A percentile compares a stretch with the other conserved stretches of the same genome.
These are phyloP conservation scores for Hyperopisus bebe DNA, from an alignment of 2,113 vertebrate genomes.

Conservation along the genomic window DNA sequence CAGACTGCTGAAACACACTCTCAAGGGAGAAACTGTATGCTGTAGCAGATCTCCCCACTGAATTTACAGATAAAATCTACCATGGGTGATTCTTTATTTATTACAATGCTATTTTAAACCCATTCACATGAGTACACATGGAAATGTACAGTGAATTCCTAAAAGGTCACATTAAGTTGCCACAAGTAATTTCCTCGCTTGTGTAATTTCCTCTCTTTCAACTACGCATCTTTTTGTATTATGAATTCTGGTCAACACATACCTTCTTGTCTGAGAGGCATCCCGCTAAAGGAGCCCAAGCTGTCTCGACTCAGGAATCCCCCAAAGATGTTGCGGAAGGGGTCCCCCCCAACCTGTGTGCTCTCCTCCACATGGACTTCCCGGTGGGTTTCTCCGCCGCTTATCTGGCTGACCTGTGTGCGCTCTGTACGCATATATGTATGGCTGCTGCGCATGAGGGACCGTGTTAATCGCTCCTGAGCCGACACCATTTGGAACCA, in stretches of 20 bases:
- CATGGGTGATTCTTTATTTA: not conserved
- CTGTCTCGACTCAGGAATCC: conserved; percentile 82
- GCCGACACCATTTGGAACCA: conserved; percentile 99
- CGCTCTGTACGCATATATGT: conserved; percentile 92
- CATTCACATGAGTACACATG: not conserved
- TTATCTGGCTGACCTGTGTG: conserved; percentile 91
- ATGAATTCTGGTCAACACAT: conserved; percentile 25
- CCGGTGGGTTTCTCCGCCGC: conserved; percentile 84
- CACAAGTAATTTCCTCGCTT: not conserved
- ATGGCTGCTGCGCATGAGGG: conserved; percentile 92
- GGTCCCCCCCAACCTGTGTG: conserved; percentile 80
- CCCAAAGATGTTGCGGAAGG: conserved; percentile 85
- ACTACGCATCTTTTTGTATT: not conserved
- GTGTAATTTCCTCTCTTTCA: not conserved
- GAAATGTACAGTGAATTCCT: not conserved
- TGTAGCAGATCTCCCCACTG: not conserved
- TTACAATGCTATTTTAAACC: not conserved
- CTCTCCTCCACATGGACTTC: conserved; percentile 94
- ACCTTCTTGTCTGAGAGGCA: conserved; percentile 77
- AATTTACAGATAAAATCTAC: not conserved
- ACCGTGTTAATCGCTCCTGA: conserved; percentile 87
- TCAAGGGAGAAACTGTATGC: not conserved
- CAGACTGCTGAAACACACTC: not conserved
- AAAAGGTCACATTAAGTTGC: not conserved
- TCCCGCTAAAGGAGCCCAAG: conserved; percentile 72